Evolutionary conservation across 2,888 invertebrate species (phyloP).

Genomic region (Amorpha juglandis): DNA sequence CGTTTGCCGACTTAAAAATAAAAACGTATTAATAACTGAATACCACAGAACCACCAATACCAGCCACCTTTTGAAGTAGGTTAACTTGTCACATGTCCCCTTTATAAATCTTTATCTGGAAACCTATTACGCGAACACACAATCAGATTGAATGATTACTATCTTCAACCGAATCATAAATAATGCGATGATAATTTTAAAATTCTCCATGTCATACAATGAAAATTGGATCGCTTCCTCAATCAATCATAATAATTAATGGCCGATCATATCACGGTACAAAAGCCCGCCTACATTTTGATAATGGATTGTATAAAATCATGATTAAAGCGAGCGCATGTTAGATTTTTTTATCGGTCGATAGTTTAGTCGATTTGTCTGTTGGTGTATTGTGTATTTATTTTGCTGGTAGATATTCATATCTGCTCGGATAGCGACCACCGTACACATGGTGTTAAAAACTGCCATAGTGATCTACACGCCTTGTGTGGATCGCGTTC

Average conservation of each 20-base stretch:
- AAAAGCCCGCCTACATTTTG: conserved; percentile 19
- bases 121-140: background rate
- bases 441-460: no score
- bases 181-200: conserved; percentile 18
- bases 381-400: no score
- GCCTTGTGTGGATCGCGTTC: no score
- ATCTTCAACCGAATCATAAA: conserved; percentile 8
- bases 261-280: conserved; percentile 15
- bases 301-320: conserved; percentile 18
- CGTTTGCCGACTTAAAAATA: no score
- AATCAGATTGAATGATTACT: conserved; percentile 17
- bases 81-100: no score
- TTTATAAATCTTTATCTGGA: background rate
- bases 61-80: no score
- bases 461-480: no score
- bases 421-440: no score
- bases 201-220: conserved; percentile 24
- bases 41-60: no score
- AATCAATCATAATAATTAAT: conserved; percentile 25
- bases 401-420: no score
- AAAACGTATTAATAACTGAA: no score
- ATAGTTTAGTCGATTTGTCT: no score
- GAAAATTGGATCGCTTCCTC: conserved; percentile 23
- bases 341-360: background rate
- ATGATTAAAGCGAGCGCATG: conserved; percentile 5